These are phyloP conservation scores for Mesitornis unicolor DNA, from an alignment of 2,113 vertebrate genomes.

Conservation along the genomic window DNA sequence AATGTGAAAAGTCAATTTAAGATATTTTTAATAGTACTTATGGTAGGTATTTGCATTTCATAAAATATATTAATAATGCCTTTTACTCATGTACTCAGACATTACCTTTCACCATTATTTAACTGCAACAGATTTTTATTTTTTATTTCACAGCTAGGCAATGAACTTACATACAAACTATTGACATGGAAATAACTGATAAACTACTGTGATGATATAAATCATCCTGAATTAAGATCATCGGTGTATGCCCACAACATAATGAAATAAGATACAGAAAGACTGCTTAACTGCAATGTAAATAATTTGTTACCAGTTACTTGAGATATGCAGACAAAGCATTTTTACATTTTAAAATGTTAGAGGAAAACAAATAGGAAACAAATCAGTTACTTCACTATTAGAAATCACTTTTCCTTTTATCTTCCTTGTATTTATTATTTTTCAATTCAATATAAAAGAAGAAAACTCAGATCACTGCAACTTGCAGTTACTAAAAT, in stretches of 20 bases:
- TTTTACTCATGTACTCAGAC: neutral
- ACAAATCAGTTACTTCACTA: neutral
- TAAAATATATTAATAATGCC: neutral
- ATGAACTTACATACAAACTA: neutral
- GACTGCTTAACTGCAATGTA: neutral
- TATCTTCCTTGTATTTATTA: neutral
- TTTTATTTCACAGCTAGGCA: neutral
- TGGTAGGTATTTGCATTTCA: accelerated
- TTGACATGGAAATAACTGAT: neutral
- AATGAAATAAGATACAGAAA: neutral
- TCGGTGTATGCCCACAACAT: neutral
- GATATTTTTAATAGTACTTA: neutral
- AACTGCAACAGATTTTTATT: neutral
- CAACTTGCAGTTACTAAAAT: neutral
- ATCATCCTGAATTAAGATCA: neutral
- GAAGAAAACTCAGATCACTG: neutral
- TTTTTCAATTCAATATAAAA: neutral
- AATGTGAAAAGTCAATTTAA: neutral
- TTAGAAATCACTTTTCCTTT: neutral
- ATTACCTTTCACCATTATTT: neutral
- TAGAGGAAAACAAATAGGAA: neutral
- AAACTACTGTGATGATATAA: neutral
- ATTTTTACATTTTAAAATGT: neutral
- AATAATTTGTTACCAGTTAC: neutral
- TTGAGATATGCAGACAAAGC: neutral